Conservation (phyloP, 2,888 invertebrate genomes). For the Bibio marci region DNA sequence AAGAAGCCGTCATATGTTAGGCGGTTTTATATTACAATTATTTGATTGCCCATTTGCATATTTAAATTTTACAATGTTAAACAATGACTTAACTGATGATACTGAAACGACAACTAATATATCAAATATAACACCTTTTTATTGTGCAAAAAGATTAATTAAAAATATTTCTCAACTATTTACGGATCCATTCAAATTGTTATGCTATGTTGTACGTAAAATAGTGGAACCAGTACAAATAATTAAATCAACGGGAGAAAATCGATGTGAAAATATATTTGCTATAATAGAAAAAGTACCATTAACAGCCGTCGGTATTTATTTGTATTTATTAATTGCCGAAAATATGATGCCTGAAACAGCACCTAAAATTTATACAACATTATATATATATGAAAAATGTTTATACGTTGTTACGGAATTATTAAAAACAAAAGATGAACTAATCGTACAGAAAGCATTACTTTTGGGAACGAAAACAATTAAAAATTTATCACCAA, state of each 20-base stretch:
- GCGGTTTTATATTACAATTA: conserved; percentile 48
- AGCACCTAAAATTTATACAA: conserved; percentile 21
- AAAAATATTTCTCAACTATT: conserved; percentile 31
- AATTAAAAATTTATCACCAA: conserved; percentile 29
- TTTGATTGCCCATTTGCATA: conserved; percentile 55
- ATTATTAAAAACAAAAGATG: conserved; percentile 36
- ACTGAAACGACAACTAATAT: no score
- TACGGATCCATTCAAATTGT: conserved; percentile 32
- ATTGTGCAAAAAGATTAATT: conserved; percentile 35
- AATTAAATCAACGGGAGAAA: conserved; percentile 15
- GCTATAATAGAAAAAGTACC: conserved; percentile 37
- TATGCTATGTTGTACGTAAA: conserved; percentile 23
- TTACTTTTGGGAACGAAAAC: conserved; percentile 36
- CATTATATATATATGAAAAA: conserved; percentile 42
- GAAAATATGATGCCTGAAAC: conserved; percentile 32
- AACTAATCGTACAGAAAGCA: conserved; percentile 51
- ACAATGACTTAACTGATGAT: no score
- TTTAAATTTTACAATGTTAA: no score
- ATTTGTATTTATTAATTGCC: conserved; percentile 50
- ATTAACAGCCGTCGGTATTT: conserved; percentile 44
- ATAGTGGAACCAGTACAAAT: conserved; percentile 20
- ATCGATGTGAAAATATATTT: conserved; percentile 32
- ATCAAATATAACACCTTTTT: conserved; percentile 36
- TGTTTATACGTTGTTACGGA: conserved; percentile 38
- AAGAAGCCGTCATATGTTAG: conserved; percentile 36